Percentiles rank a stretch among this genome's conserved stretches.
Conservation (phyloP, 1,140 invertebrate species). For the Caenorhabditis inopinata region DNA sequence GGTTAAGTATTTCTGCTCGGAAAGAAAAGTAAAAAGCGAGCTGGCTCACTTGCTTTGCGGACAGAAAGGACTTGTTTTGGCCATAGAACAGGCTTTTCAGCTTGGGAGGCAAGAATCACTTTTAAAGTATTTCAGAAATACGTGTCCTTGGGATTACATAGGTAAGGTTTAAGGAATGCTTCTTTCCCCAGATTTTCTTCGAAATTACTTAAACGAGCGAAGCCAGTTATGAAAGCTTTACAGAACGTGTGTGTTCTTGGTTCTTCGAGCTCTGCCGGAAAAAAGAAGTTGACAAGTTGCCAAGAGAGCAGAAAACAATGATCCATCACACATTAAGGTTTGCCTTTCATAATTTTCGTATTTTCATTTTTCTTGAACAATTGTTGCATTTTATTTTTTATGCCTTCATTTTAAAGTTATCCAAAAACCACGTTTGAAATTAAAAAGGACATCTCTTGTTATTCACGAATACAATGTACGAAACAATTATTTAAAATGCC, state of each 20-base stretch:
- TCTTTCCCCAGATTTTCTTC: too few species aligned
- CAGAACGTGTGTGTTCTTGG: constrained; percentile 58
- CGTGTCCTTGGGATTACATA: constrained; percentile 94
- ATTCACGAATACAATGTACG: too few species aligned
- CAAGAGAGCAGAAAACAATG: constrained; percentile 58
- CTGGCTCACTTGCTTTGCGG: constrained; percentile 89
- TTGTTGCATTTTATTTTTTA: too few species aligned
- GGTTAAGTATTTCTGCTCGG: constrained; percentile 69
- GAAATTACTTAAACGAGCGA: too few species aligned
- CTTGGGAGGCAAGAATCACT: constrained; percentile 74
- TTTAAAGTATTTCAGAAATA: constrained; percentile 87
- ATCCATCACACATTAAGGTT: constrained; percentile 69
- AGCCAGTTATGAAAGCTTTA: constrained; percentile 34
- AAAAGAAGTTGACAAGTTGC: constrained; percentile 55
- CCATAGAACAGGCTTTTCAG: constrained; percentile 88
- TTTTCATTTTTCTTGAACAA: constrained; percentile 46
- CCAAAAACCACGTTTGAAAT: too few species aligned
- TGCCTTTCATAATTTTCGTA: background rate
- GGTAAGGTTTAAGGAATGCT: constrained; percentile 74
- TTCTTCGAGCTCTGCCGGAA: constrained; percentile 57
- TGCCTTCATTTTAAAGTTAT: too few species aligned
- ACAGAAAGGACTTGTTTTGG: constrained; percentile 86
- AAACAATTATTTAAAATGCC: too few species aligned
- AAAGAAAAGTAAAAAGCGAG: constrained; percentile 73
- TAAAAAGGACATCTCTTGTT: too few species aligned